Conservation (phyloP, 2,113 vertebrate species). For the Stigmatopora argus region DNA sequence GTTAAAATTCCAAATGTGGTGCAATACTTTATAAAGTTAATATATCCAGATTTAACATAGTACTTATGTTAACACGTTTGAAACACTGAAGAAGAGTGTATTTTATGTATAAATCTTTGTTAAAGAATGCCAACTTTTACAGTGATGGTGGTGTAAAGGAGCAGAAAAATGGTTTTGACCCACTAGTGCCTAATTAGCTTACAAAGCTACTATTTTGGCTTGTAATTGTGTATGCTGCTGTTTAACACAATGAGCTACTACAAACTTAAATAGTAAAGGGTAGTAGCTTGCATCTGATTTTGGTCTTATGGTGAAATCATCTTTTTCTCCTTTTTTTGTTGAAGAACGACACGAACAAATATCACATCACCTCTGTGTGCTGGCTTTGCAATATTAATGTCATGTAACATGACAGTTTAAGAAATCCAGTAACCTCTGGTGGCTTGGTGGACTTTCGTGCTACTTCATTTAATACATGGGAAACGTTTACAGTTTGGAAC, state of each 20-base stretch:
- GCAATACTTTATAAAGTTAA: constrained; percentile 39
- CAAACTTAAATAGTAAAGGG: background rate
- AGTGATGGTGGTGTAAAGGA: constrained; percentile 15
- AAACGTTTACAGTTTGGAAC: constrained; percentile 15
- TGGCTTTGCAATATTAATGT: constrained; percentile 5
- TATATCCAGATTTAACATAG: constrained; percentile 21
- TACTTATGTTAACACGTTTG: constrained; percentile 9
- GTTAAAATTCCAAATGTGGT: constrained; percentile 22
- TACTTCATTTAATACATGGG: constrained; percentile 7
- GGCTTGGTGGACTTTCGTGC: background rate
- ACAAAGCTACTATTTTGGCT: constrained; percentile 9
- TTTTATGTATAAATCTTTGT: constrained; percentile 15
- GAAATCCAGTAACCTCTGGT: background rate
- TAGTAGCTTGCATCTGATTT: constrained; percentile 11
- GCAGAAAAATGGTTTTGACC: constrained; percentile 8
- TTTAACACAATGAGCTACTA: constrained; percentile 12
- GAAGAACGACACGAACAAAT: constrained; percentile 9
- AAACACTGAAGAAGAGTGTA: constrained; percentile 3
- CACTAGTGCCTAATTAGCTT: constrained; percentile 37
- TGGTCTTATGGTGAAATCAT: background rate
- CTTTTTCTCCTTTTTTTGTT: constrained; percentile 8
- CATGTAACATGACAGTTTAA: constrained; percentile 1
- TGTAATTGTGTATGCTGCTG: constrained; percentile 37
- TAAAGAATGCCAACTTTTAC: constrained; percentile 45
- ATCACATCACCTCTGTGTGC: background rate